A percentile compares a stretch with the other conserved stretches of the same genome.
Evolutionary conservation across 2,797 vertebrate genomes (phyloP).

Genomic region (Leptodactylus fallax): DNA sequence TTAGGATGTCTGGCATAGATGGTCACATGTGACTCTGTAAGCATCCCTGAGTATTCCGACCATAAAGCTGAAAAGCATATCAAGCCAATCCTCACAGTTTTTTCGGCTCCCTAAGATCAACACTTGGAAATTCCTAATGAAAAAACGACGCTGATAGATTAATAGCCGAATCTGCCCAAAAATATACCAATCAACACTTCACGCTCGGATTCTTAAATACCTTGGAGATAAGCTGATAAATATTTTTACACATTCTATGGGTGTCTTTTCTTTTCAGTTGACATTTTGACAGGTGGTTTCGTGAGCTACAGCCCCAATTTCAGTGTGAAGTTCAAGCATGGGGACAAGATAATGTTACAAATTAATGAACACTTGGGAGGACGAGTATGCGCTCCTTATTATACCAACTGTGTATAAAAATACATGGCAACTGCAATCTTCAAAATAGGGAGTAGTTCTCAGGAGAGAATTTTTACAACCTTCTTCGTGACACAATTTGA

Average conservation of each 20-base stretch:
- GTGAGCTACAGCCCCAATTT: conserved; percentile 45
- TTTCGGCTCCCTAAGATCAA: neutral
- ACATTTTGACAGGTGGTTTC: conserved; percentile 62
- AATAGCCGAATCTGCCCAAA: conserved; percentile 57
- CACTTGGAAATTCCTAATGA: conserved; percentile 39
- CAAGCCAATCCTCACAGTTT: neutral
- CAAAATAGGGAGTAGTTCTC: neutral
- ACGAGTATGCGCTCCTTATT: conserved; percentile 45
- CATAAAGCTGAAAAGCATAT: neutral
- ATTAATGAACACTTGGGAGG: conserved; percentile 64
- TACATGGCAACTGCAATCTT: conserved; percentile 55
- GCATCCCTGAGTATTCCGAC: no score
- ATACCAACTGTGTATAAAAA: conserved; percentile 58
- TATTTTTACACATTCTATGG: conserved; percentile 59
- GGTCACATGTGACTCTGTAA: no score
- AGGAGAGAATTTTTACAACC: neutral
- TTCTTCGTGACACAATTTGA: neutral
- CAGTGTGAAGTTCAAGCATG: conserved; percentile 38
- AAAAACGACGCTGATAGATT: conserved; percentile 53
- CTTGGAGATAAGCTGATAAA: conserved; percentile 61
- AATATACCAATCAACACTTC: conserved; percentile 64
- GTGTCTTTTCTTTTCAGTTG: conserved; percentile 49
- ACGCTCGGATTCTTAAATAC: conserved; percentile 58
- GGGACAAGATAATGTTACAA: conserved; percentile 63
- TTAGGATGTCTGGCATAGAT: no score